phyloP scores from a whole-genome alignment of 2,797 vertebrate species.

The Coreius guichenoti region DNA sequence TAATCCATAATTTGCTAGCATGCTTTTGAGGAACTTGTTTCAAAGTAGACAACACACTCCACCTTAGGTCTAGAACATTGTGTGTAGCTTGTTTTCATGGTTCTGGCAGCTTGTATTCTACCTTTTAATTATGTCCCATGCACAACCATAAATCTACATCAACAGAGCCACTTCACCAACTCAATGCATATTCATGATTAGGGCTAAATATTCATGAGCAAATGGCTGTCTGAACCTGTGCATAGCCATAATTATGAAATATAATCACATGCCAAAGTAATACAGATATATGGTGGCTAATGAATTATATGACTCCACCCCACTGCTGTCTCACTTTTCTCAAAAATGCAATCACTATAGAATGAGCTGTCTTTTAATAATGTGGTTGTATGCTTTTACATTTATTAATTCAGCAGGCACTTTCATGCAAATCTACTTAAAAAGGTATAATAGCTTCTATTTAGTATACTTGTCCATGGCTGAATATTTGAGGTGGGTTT shows the following conservation, averaged over 20 bases:
- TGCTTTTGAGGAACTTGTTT: conserved; percentile 12
- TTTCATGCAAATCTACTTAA: neutral
- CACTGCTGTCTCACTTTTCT: neutral
- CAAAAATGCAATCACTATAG: neutral
- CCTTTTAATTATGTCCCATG: conserved; percentile 73
- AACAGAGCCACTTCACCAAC: conserved; percentile 63
- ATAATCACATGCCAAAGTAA: conserved; percentile 71
- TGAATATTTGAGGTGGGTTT: neutral
- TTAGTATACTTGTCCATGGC: neutral
- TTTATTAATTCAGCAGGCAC: neutral
- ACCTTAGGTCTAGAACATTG: conserved; percentile 25
- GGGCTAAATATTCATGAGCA: conserved; percentile 80
- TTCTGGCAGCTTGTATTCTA: conserved; percentile 69
- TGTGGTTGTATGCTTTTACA: neutral
- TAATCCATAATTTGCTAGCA: neutral
- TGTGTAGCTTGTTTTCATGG: conserved; percentile 54
- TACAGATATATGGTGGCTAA: conserved; percentile 40
- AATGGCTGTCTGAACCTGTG: conserved; percentile 75
- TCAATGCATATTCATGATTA: conserved; percentile 80
- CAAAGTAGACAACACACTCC: neutral
- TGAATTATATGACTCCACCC: neutral
- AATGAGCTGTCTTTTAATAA: neutral
- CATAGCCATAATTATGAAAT: conserved; percentile 74
- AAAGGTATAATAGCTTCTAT: neutral
- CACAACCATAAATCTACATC: conserved; percentile 76